Percentiles rank a stretch among this genome's conserved stretches.
Conservation (phyloP, 2,797 vertebrate genomes). For the Picus viridis region DNA sequence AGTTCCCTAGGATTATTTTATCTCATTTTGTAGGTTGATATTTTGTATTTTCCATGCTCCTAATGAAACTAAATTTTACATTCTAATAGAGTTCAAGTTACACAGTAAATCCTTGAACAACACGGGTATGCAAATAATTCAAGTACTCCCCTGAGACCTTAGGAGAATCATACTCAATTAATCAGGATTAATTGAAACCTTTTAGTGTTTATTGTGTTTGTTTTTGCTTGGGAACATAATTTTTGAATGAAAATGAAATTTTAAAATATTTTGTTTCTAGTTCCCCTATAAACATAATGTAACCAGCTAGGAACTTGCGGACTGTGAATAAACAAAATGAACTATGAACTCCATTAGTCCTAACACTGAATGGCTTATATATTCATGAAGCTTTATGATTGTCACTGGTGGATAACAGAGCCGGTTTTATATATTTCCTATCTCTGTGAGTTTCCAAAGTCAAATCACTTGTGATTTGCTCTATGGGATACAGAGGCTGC, state of each 20-base stretch:
- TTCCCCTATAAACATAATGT: background rate
- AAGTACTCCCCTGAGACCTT: background rate
- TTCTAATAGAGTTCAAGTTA: background rate
- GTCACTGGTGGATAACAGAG: background rate
- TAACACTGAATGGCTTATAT: background rate
- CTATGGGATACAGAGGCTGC: background rate
- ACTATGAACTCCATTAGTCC: background rate
- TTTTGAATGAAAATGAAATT: background rate
- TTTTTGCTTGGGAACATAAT: background rate
- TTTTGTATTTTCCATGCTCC: background rate
- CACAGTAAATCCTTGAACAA: conserved; percentile 4
- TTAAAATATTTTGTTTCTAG: background rate
- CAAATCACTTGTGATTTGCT: background rate
- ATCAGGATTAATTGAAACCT: background rate
- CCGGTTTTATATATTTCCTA: background rate
- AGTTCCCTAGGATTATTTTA: background rate
- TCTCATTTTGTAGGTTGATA: background rate
- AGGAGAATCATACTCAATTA: conserved; percentile 11
- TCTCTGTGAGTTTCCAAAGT: background rate
- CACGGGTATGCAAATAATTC: background rate
- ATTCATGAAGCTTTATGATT: background rate
- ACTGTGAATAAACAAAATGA: background rate
- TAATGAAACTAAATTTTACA: background rate
- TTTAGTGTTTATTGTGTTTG: background rate
- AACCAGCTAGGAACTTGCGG: background rate